Evolutionary conservation across 2,113 vertebrate species (phyloP).

Genomic region (Callocephalon fimbriatum): DNA sequence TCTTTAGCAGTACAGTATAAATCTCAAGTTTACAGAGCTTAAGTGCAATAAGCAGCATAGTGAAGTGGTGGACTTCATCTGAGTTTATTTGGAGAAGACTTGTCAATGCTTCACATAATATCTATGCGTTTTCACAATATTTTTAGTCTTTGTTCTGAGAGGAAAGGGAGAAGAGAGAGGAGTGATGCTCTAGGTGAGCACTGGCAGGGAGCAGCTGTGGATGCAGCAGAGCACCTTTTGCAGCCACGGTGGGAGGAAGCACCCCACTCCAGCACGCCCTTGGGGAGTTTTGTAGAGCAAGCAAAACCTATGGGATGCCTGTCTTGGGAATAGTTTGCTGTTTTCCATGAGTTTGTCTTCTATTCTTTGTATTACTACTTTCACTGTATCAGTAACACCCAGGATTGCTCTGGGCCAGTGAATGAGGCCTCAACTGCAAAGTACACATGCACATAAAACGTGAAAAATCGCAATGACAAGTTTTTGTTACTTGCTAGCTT

Average conservation of each 20-base stretch:
- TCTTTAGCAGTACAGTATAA: background rate
- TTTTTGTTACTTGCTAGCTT: conserved; percentile 1
- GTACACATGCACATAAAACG: background rate
- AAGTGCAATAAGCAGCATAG: background rate
- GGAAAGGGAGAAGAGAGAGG: background rate
- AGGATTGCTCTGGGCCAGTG: conserved; percentile 19
- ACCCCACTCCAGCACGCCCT: background rate
- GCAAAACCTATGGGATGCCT: background rate
- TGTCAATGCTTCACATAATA: rapidly evolving
- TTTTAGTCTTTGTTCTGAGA: background rate
- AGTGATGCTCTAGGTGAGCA: background rate
- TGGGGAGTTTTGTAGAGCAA: background rate
- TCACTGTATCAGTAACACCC: conserved; percentile 12
- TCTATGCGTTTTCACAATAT: background rate
- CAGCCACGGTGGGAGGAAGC: background rate
- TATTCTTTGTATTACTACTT: background rate
- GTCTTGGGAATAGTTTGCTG: background rate
- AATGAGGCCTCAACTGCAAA: background rate
- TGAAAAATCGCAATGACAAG: background rate
- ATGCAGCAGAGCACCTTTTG: background rate
- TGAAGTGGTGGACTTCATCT: background rate
- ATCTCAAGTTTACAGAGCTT: background rate
- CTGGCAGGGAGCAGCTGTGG: background rate
- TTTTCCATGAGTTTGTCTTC: background rate
- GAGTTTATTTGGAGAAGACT: background rate